Evolutionary conservation across 2,797 vertebrate genomes (phyloP), one percentile per base, ranked within the genome.

Genomic region (Prionace glauca): DNA sequence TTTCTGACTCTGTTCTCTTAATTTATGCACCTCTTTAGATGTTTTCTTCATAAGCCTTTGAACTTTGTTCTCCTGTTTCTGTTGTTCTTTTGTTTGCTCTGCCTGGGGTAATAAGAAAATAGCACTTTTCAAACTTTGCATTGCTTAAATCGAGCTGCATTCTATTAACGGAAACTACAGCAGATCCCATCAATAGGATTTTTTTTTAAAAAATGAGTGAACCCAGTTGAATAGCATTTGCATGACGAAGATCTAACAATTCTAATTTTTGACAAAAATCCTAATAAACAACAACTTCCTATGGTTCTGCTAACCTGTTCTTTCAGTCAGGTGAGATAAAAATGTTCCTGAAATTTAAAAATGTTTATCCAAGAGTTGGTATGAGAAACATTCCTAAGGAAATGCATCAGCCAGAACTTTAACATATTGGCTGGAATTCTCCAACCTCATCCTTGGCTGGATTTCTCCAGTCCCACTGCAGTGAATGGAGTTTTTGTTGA

Each of bases 21-120:
- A 98, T 97, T 98, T 98, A 97, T 98, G 98, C 95, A 99, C 99
- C 0, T 99, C 99, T 97, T 99, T 99, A 81, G 99, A 99, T 8
- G 98, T 99, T 0, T 98, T 98, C 96, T 98, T 98, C 99, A 99
- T 98, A 99, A 99, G 99, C 97, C 98, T 99, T 97, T 99, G 98
- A 0, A 99, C 98, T 96, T 98, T 97, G 77, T 98, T 97, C 96
- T 99, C 98, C 96, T 98, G 98, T 96, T 97, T 98, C 97, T 98
- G 98, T 96, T 99, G 99, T 95, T 72, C 95, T 77, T 96, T 98
- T 2, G 96, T 96, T 96, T 97, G 97, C 96, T 98, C 97, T 56
- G 97, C 96, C 98, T 98, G 98, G 0, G 95, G 96, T 16, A 77
- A 77, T 72, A 2, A 74, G 45, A 95, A 74, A 60, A 45, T 77